phyloP scores from a whole-genome alignment of 2,888 invertebrate genomes.

The Allolobophora icterica region DNA sequence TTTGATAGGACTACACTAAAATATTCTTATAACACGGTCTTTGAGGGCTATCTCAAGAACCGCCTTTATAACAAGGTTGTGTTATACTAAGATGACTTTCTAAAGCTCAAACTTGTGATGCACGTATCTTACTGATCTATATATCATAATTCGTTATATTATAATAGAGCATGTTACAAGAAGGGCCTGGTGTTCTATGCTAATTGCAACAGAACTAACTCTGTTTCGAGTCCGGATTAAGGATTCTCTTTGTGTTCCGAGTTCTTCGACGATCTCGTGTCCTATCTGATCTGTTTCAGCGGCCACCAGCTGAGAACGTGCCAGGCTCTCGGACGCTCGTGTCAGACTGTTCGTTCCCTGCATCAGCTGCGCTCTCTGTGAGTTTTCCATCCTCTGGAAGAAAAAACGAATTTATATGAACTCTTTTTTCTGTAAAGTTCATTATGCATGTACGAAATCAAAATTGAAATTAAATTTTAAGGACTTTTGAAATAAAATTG shows the following conservation, averaged over 20 bases:
- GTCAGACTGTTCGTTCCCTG: constrained; percentile 61
- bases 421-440: background rate
- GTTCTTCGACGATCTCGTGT: constrained; percentile 77
- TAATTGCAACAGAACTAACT: constrained; percentile 50
- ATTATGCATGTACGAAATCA: too few species aligned
- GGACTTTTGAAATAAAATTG: too few species aligned
- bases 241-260: constrained; percentile 79
- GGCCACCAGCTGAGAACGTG: constrained; percentile 77
- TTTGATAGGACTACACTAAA: too few species aligned
- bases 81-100: too few species aligned
- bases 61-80: too few species aligned
- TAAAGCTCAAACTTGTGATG: background rate
- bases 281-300: constrained; percentile 83
- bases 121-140: background rate
- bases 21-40: too few species aligned
- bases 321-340: constrained; percentile 63
- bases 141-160: background rate
- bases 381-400: background rate
- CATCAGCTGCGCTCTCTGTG: constrained; percentile 57
- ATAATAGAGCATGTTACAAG: background rate
- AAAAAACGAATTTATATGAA: background rate
- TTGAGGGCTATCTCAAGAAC: too few species aligned
- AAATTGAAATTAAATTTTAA: too few species aligned
- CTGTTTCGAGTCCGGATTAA: constrained; percentile 72
- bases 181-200: background rate